These are phyloP conservation scores for Galemys pyrenaicus DNA, from an alignment of 2,113 vertebrate genomes.

Conservation along the genomic window DNA sequence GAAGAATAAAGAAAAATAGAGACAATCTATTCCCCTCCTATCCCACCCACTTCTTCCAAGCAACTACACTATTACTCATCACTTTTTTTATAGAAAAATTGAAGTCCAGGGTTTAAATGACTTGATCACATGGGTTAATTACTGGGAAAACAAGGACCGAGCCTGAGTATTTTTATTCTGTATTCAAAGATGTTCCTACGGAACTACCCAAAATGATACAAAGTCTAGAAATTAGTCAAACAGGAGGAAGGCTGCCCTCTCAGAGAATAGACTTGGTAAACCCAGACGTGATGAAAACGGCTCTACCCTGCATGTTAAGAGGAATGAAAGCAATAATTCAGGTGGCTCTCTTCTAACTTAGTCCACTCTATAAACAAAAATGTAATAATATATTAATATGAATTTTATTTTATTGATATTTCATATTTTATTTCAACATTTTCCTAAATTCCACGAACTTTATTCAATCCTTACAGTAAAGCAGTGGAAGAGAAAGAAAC, in stretches of 20 bases:
- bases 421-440: conserved; percentile 38
- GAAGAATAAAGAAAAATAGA: neutral
- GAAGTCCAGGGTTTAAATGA: neutral
- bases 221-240: neutral
- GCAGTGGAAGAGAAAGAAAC: neutral
- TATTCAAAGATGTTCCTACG: neutral
- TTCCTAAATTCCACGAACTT: neutral
- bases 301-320: neutral
- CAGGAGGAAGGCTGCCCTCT: neutral
- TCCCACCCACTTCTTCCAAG: neutral
- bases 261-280: neutral
- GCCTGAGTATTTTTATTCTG: neutral
- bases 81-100: neutral
- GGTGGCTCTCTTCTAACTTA: neutral
- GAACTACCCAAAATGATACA: neutral
- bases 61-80: no score
- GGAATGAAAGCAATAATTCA: neutral
- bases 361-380: neutral
- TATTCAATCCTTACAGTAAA: neutral
- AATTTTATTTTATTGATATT: neutral
- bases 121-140: neutral
- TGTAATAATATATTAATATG: neutral
- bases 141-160: neutral
- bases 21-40: neutral
- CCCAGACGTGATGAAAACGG: neutral